Conservation (phyloP, 2,797 vertebrate genomes). For the Tenualosa ilisha region DNA sequence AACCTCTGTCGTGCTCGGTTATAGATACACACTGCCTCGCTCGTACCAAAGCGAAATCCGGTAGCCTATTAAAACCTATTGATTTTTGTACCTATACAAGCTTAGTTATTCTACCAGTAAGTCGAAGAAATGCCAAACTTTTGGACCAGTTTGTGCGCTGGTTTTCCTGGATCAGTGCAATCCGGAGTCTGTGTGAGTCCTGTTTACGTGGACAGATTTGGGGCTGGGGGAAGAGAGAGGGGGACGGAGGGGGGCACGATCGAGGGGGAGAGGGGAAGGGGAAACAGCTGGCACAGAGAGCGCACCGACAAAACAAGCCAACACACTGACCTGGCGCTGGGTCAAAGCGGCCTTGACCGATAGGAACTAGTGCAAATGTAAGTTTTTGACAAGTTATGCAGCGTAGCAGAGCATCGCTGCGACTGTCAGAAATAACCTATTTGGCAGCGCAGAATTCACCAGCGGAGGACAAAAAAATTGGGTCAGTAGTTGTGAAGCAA, state of each 20-base stretch:
- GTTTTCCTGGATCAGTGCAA: neutral
- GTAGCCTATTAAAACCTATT: neutral
- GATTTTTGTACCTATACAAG: neutral
- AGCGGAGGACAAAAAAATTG: neutral
- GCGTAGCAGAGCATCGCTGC: neutral
- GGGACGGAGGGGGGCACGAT: constrained; percentile 30
- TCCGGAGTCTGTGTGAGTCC: neutral
- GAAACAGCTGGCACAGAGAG: constrained; percentile 64
- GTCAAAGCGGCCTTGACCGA: neutral
- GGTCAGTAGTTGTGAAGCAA: constrained; percentile 4
- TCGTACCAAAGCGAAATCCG: too few species aligned
- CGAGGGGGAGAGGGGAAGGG: constrained; percentile 58
- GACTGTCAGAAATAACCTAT: neutral
- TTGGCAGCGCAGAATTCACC: neutral
- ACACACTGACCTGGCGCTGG: constrained; percentile 11
- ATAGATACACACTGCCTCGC: neutral
- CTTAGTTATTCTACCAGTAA: neutral
- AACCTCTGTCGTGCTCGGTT: neutral
- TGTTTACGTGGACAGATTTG: constrained; percentile 78
- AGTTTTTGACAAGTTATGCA: neutral
- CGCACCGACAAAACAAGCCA: constrained; percentile 29
- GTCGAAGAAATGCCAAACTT: neutral
- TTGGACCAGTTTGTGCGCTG: neutral
- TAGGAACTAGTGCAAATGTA: neutral
- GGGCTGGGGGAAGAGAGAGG: constrained; percentile 28